A percentile compares a stretch with the other conserved stretches of the same genome.
phyloP scores from a whole-genome alignment of 2,113 vertebrate genomes.

The Gasterosteus aculeatus region DNA sequence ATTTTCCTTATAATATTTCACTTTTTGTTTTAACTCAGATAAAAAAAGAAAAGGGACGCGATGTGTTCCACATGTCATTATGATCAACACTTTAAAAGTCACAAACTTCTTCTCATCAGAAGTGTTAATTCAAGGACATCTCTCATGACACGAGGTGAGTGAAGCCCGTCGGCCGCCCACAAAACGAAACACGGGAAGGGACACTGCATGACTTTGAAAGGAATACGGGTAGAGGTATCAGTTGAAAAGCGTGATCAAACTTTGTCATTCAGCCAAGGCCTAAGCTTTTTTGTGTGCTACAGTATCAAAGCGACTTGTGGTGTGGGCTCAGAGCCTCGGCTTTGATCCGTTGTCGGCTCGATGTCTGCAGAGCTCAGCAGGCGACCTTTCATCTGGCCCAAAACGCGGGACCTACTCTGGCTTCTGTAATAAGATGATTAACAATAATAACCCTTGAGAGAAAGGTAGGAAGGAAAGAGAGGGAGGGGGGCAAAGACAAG shows the following conservation, averaged over 20 bases:
- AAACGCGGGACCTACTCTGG: constrained; percentile 65
- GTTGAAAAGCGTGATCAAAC: constrained; percentile 68
- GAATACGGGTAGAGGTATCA: constrained; percentile 54
- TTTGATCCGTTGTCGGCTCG: constrained; percentile 74
- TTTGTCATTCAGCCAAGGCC: constrained; percentile 68
- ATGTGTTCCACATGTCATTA: no score
- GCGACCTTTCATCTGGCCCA: constrained; percentile 71
- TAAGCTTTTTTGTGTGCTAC: constrained; percentile 59
- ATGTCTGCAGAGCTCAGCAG: constrained; percentile 60
- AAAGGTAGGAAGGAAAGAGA: constrained; percentile 8
- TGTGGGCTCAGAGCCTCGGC: constrained; percentile 59
- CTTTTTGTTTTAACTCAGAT: no score
- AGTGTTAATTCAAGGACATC: constrained; percentile 16
- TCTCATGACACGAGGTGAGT: constrained; percentile 53
- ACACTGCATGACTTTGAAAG: constrained; percentile 48
- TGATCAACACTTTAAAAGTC: no score
- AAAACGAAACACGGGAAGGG: constrained; percentile 49
- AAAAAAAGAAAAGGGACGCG: no score
- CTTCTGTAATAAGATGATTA: constrained; percentile 75
- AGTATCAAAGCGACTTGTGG: constrained; percentile 72
- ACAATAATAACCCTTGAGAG: constrained; percentile 72
- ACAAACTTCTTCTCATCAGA: no score
- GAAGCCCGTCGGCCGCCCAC: constrained; percentile 39
- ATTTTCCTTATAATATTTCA: no score
- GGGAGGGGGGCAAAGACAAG: constrained; percentile 4